Evolutionary conservation across 2,888 invertebrate genomes (phyloP).

Genomic region (Augochlorella aurata): DNA sequence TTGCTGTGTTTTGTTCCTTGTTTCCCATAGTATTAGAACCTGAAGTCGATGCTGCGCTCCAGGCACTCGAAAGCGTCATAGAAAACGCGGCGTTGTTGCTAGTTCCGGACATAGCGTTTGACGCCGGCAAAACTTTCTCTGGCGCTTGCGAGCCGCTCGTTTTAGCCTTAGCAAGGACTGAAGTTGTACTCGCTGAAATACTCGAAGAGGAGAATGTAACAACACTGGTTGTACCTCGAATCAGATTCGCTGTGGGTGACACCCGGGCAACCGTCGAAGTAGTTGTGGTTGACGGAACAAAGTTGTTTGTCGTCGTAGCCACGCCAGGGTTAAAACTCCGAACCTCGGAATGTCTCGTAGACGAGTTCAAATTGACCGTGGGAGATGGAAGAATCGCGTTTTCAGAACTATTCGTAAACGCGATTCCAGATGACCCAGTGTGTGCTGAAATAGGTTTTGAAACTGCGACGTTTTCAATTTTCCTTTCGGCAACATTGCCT

Average conservation of each 20-base stretch:
- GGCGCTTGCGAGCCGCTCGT: background rate
- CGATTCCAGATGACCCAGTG: background rate
- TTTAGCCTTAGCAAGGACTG: background rate
- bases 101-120: background rate
- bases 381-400: background rate
- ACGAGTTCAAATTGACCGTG: background rate
- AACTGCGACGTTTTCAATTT: background rate
- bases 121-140: background rate
- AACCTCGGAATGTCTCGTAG: background rate
- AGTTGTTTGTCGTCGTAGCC: background rate
- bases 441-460: background rate
- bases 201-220: background rate
- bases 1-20: background rate
- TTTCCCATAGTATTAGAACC: background rate
- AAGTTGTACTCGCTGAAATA: background rate
- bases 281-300: background rate
- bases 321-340: background rate
- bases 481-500: slow-evolving; percentile 11
- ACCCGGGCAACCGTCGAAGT: background rate
- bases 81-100: background rate
- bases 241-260: background rate
- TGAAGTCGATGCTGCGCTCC: background rate
- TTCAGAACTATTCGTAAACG: background rate
- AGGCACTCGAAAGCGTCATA: background rate
- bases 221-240: background rate